These are phyloP conservation scores for Thrips palmi DNA, from an alignment of 1,140 invertebrate genomes.

Conservation along the genomic window DNA sequence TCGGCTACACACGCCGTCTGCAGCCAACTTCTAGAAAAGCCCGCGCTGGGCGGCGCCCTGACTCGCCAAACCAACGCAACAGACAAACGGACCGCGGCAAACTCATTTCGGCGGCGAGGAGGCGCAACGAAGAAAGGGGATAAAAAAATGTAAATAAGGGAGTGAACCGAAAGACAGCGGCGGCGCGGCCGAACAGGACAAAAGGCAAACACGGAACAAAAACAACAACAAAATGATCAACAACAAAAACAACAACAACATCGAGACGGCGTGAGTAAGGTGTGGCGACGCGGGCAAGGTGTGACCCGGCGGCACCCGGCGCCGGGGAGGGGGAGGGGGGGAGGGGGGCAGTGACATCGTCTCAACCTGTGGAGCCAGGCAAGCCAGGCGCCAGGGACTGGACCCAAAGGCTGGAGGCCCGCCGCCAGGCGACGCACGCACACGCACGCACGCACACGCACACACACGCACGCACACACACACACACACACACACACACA, in stretches of 20 bases:
- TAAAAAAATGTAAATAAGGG: too few species aligned
- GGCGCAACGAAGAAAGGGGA: too few species aligned
- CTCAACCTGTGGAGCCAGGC: background rate
- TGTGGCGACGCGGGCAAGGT: slow-evolving; percentile 14
- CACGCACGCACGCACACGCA: slow-evolving; percentile 5
- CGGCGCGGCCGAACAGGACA: too few species aligned
- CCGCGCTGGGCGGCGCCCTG: too few species aligned
- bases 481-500: slow-evolving; percentile 6
- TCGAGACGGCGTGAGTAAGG: slow-evolving; percentile 18
- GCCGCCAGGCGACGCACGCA: slow-evolving; percentile 10
- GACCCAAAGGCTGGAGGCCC: slow-evolving; percentile 5
- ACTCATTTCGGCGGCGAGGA: too few species aligned
- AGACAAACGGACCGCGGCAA: too few species aligned
- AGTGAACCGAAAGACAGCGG: too few species aligned
- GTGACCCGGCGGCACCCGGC: slow-evolving; percentile 13
- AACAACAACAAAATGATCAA: slow-evolving; percentile 9
- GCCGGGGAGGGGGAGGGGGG: slow-evolving; percentile 4
- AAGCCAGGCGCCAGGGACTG: slow-evolving; percentile 3
- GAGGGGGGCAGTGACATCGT: slow-evolving; percentile 5
- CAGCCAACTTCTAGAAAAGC: too few species aligned
- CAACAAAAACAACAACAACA: slow-evolving; percentile 16
- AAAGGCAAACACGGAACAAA: too few species aligned
- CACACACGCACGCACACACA: slow-evolving; percentile 6
- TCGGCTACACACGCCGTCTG: too few species aligned
- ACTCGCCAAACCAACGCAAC: too few species aligned